Conservation (phyloP, 2,888 invertebrate species). For the Drosophila hamatofila region DNA sequence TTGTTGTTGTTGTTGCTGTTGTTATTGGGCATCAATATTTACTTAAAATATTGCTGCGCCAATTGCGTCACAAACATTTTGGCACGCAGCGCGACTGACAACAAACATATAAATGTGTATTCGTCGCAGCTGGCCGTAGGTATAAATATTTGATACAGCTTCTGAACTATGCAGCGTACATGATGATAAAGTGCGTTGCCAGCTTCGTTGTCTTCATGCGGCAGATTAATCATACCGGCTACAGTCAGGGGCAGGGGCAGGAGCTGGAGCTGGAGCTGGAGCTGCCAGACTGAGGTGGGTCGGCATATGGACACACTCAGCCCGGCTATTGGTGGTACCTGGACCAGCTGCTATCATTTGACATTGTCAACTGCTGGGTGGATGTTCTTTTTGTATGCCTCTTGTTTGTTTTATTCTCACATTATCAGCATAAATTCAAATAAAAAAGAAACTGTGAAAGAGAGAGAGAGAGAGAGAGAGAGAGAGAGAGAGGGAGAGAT, state of each 20-base stretch:
- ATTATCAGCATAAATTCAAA: conserved; percentile 80
- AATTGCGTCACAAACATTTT: conserved; percentile 55
- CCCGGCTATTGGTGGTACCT: conserved; percentile 37
- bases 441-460: conserved; percentile 31
- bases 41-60: conserved; percentile 64
- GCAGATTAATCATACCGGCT: conserved; percentile 73
- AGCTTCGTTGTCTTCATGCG: conserved; percentile 53
- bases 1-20: background rate
- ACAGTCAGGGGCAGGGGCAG: background rate
- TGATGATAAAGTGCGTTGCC: conserved; percentile 68
- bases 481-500: background rate
- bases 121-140: conserved; percentile 40
- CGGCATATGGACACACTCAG: conserved; percentile 34
- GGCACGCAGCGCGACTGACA: conserved; percentile 8
- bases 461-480: background rate
- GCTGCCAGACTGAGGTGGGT: background rate
- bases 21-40: conserved; percentile 65
- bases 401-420: conserved; percentile 47
- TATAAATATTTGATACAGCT: conserved; percentile 73
- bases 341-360: conserved; percentile 49
- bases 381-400: conserved; percentile 5
- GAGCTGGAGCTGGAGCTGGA: background rate
- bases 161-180: conserved; percentile 50
- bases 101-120: background rate
- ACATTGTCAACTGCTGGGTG: conserved; percentile 50